Conservation (phyloP, 2,797 vertebrate species). For the Silurus lanzhouensis region DNA sequence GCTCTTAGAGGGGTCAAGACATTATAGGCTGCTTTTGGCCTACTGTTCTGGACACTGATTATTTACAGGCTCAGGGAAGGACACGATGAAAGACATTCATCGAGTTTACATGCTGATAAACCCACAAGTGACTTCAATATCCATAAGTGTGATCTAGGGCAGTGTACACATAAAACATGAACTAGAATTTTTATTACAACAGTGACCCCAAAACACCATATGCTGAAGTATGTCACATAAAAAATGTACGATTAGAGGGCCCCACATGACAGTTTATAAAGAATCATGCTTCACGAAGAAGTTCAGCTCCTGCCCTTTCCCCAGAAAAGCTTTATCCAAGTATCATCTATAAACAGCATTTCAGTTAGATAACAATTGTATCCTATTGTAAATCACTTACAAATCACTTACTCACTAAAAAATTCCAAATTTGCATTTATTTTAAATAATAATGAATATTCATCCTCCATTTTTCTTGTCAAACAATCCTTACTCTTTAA, state of each 20-base stretch:
- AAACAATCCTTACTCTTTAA: neutral
- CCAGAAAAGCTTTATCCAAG: neutral
- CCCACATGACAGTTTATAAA: conserved; percentile 27
- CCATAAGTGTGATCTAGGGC: conserved; percentile 5
- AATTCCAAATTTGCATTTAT: too few relatives aligned
- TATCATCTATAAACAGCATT: neutral
- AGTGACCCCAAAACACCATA: neutral
- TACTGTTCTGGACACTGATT: conserved; percentile 28
- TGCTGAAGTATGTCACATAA: conserved; percentile 33
- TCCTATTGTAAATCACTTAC: neutral
- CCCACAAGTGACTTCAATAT: conserved; percentile 7
- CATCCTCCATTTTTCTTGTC: neutral
- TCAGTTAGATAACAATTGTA: neutral
- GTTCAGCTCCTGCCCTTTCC: conserved; percentile 14
- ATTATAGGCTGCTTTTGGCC: conserved; percentile 36
- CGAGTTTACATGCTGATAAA: neutral
- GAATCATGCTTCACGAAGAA: neutral
- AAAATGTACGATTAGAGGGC: conserved; percentile 9
- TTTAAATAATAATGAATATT: neutral
- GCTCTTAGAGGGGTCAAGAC: conserved; percentile 35
- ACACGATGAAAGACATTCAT: conserved; percentile 17
- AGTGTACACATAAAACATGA: neutral
- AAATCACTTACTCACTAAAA: neutral
- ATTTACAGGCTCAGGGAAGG: conserved; percentile 42
- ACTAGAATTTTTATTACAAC: neutral